Evolutionary conservation across 1,140 invertebrate genomes (phyloP).

Genomic region (Drosophila cardini): DNA sequence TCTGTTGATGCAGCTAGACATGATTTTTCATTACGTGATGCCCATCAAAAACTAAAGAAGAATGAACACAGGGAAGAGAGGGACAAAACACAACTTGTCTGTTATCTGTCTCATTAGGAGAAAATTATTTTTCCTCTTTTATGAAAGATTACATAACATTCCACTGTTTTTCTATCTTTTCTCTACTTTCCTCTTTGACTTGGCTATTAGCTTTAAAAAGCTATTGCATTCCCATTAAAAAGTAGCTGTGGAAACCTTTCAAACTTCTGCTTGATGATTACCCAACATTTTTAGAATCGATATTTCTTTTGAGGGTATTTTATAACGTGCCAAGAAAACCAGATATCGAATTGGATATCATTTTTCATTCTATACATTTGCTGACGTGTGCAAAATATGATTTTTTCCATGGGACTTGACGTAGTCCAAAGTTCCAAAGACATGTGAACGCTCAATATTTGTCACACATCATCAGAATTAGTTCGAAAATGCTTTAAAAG

Average conservation of each 20-base stretch:
- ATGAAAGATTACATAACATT: conserved; percentile 34
- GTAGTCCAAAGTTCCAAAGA: conserved; percentile 27
- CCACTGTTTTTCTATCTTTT: conserved; percentile 24
- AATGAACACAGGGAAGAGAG: neutral
- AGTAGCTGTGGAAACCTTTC: conserved; percentile 10
- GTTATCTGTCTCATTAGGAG: conserved; percentile 47
- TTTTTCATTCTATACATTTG: conserved; percentile 15
- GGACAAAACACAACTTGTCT: conserved; percentile 22
- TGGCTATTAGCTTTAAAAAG: conserved; percentile 25
- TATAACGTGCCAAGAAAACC: conserved; percentile 2
- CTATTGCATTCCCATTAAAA: conserved; percentile 30
- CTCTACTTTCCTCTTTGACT: conserved; percentile 11
- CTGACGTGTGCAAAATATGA: conserved; percentile 28
- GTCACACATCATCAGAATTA: conserved; percentile 9
- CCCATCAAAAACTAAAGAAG: conserved; percentile 7
- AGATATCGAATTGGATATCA: conserved; percentile 16
- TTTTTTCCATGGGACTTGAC: neutral
- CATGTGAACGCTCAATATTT: neutral
- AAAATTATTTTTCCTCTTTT: conserved; percentile 33
- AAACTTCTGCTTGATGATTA: conserved; percentile 29
- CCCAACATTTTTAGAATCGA: conserved; percentile 14
- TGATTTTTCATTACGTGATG: conserved; percentile 30
- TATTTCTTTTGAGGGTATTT: conserved; percentile 6
- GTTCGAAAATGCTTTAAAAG: neutral
- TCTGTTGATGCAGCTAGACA: neutral